Base-by-base conservation (phyloP, 2,888 invertebrate species). In the Brachylomia viminalis region DNA sequence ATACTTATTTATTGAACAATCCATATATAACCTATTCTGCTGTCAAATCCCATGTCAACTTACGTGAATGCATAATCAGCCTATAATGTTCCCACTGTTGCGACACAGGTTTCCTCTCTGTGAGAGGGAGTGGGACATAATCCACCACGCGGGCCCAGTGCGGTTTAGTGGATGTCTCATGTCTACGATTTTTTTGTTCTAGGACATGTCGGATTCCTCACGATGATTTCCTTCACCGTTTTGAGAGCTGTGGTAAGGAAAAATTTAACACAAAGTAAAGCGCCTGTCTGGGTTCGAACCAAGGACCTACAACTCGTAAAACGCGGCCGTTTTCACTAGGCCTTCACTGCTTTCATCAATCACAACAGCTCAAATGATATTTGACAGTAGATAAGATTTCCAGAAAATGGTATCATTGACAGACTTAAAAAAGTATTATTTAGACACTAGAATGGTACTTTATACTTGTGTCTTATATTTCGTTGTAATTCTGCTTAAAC, bases 401-500 rank as follows among this genome's bases (percentile, higher is more conserved):
- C 0, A 33, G 4, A 71, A 64, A 33, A 17, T 33, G 49, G 4
- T 27, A 62, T 23, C 33, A 59, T 49, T 42, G 58, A 11, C 15
- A n/a, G 3, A 23, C 11, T 2, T 8, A 23, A 45, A 56, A 61
- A 66, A 27, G 6, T 77, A 27, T 58, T n/a, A n/a, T 58, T 54
- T 52, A 68, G 3, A 65, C n/a, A 61, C 7, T 65, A 27, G 30
- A 72, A 54, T 65, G 38, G 56, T 75, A 80, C 65, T 67, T 52
- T 13, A 52, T 70, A 58, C 6, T 79, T 83, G 83, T 82, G 83
- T 79, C 38, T 13, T 62, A 73, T 11, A 62, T n/a, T 83, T 83
- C 83, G 83, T 80, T 83, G 83, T 83, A 72, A 71, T 58, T 67
- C 49, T 45, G 30, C 72, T 80, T 83, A 83, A 61, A 42, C 59